These are phyloP conservation scores for Prochilodus magdalenae DNA, from an alignment of 2,113 vertebrate genomes.

Conservation along the genomic window DNA sequence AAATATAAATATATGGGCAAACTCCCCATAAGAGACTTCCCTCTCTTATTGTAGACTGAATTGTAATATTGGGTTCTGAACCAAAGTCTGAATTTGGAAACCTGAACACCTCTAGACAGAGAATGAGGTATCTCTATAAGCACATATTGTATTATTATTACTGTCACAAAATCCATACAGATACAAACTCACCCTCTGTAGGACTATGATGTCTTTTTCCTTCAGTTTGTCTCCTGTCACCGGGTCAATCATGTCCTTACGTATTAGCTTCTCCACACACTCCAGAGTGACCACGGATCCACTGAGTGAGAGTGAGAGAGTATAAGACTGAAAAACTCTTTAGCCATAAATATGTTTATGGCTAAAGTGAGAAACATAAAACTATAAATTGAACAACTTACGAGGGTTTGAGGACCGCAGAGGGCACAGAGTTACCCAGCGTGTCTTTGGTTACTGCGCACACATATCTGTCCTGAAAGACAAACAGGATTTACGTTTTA, in stretches of 20 bases:
- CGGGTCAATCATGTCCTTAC: slow-evolving; percentile 88
- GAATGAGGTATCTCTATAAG: too few relatives aligned
- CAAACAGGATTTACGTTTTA: background rate
- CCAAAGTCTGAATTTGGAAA: too few relatives aligned
- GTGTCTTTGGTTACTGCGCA: slow-evolving; percentile 89
- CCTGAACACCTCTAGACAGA: too few relatives aligned
- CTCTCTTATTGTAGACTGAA: too few relatives aligned
- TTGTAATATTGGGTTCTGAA: too few relatives aligned
- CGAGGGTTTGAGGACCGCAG: slow-evolving; percentile 86
- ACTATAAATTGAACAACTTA: slow-evolving; percentile 63
- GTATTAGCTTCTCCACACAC: slow-evolving; percentile 89
- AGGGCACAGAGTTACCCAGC: slow-evolving; percentile 88
- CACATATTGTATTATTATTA: too few relatives aligned
- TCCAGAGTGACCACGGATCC: slow-evolving; percentile 88
- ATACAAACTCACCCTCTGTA: slow-evolving; percentile 82
- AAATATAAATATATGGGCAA: too few relatives aligned
- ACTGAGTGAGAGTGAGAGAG: slow-evolving; percentile 61
- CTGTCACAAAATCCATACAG: background rate
- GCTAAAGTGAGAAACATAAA: background rate
- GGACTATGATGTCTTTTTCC: slow-evolving; percentile 84
- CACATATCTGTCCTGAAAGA: slow-evolving; percentile 82
- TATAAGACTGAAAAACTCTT: background rate
- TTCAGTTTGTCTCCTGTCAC: slow-evolving; percentile 80
- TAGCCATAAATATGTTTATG: background rate
- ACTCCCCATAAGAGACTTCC: too few relatives aligned